phyloP scores from a whole-genome alignment of 2,113 vertebrate genomes.

The Oreochromis spilurus region DNA sequence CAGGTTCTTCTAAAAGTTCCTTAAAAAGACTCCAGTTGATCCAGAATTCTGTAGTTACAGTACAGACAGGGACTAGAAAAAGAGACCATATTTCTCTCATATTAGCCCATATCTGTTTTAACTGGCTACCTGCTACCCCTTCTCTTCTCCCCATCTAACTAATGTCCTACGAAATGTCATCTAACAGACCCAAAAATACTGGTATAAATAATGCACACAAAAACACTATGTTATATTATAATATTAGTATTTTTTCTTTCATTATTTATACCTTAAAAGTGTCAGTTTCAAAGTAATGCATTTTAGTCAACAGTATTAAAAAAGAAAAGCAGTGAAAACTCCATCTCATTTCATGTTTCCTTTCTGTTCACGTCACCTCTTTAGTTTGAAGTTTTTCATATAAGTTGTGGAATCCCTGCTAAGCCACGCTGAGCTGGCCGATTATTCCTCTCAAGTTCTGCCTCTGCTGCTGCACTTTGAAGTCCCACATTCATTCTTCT shows the following conservation, averaged over 20 bases:
- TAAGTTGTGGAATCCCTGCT: background rate
- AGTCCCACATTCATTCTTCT: slow-evolving; percentile 62
- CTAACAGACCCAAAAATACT: background rate
- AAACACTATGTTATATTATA: background rate
- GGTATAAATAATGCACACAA: background rate
- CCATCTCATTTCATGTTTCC: background rate
- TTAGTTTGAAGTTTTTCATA: background rate
- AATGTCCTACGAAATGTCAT: background rate
- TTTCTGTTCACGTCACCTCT: background rate
- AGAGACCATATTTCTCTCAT: background rate
- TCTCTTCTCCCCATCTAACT: background rate
- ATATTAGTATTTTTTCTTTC: background rate
- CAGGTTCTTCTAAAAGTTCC: background rate
- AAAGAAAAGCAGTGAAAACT: background rate
- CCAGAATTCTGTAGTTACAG: background rate
- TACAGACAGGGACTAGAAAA: background rate
- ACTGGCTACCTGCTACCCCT: background rate
- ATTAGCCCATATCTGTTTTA: background rate
- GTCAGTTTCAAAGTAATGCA: background rate
- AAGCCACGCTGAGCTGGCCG: slow-evolving; percentile 39
- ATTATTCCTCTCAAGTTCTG: slow-evolving; percentile 66
- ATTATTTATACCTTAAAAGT: background rate
- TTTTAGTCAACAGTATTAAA: background rate
- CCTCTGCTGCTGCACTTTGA: slow-evolving; percentile 61
- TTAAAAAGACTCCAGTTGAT: background rate